A percentile compares a stretch with the other conserved stretches of the same genome.
Conservation (phyloP, 2,113 vertebrate species). For the Sphaerodactylus townsendi region DNA sequence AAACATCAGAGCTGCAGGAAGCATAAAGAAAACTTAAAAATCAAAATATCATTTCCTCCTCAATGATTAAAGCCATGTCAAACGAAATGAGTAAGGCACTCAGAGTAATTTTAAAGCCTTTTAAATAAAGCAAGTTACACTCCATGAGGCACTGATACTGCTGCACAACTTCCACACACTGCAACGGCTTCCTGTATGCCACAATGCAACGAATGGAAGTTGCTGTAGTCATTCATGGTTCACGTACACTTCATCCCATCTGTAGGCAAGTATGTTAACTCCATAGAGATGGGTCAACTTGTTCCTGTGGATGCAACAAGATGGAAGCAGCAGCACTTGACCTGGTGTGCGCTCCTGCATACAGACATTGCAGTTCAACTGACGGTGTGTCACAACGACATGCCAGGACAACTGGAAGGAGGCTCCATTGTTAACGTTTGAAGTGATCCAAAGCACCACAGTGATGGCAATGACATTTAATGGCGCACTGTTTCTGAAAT, state of each 20-base stretch:
- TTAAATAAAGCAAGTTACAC: not conserved
- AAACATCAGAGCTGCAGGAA: slow-evolving; percentile 20
- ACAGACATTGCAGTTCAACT: not conserved
- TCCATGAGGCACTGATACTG: not conserved
- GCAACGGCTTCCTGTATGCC: not conserved
- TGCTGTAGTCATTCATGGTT: not conserved
- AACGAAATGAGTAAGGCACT: not conserved
- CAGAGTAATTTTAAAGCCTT: not conserved
- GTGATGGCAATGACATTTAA: too few relatives aligned
- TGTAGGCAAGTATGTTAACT: too few relatives aligned
- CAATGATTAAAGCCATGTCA: not conserved
- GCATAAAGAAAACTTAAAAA: slow-evolving; percentile 34
- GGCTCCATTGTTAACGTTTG: not conserved
- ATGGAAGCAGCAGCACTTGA: not conserved
- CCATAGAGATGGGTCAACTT: not conserved
- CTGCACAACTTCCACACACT: not conserved
- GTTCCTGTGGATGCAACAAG: not conserved
- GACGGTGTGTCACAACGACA: too few relatives aligned
- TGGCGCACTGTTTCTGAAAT: not conserved
- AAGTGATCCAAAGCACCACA: not conserved
- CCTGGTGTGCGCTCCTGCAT: not conserved
- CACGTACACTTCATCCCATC: not conserved
- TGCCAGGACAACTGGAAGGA: not conserved
- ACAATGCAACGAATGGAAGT: not conserved
- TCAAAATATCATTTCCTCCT: not conserved